Base-by-base conservation (phyloP, 2,113 vertebrate species). In the Orientallactaga bullata region DNA sequence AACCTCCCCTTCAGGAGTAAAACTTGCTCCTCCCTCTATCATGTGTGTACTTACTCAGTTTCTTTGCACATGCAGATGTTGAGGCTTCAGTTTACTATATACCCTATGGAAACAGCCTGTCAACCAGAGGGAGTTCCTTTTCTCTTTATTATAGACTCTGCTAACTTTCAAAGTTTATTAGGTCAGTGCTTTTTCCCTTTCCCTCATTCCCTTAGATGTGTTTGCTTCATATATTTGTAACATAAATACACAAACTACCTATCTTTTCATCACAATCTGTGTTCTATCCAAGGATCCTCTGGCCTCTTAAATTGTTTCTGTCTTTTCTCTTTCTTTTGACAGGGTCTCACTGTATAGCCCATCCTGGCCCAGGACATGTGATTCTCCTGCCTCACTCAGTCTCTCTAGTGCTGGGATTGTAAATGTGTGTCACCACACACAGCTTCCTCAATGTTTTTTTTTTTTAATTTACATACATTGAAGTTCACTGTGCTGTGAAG, bases 151-250 rank as follows among this genome's bases (percentile, higher is more conserved):
- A 88, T 1, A 73, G 83, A 78, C 10, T 11, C 7, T 39, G 74
- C 23, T 85, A 30, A 65, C 58, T 80, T 80, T 66, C 32, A 69
- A 32, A 91, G 61, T 71, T 89, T n/a, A n/a, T n/a, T 74, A 89
- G 37, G 47, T 69, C 35, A 69, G 28, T 28, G 82, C 61, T 32
- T 78, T 65, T 35, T 17, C 4, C 18, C 15, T n/a, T n/a, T n/a
- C 13, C 39, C 18, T 51, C 16, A 12, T 0, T 0, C 51, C 37
- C 68, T 69, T 47, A 1, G 32, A 5, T 60, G 58, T 77, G 26
- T 17, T 74, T 20, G 51, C 65, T 90, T 84, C 20, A 37, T 82
- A 1, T 73, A 69, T 85, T 88, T 91, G 28, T 83, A 42, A 90
- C 85, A 55, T 26, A 55, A 4, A 86, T 89, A 55, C n/a, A 76